Base-by-base conservation (phyloP, 2,113 vertebrate species). In the Lamprotornis superbus region DNA sequence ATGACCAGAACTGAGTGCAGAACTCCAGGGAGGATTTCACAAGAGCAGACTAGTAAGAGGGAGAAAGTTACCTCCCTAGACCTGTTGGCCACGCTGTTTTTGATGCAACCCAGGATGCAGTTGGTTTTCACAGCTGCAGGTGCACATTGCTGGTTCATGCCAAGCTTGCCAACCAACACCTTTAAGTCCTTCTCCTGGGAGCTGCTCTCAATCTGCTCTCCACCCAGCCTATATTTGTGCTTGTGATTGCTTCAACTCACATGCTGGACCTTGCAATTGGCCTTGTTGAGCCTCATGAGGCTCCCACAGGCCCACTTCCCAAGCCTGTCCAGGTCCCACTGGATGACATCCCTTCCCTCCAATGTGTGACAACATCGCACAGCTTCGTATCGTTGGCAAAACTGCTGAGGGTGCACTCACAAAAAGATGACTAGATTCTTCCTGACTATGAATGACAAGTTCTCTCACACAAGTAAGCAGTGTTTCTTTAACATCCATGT, bases 381-480 rank as follows among this genome's bases (percentile, higher is more conserved):
- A 37, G 56, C 25, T 50, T 24, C 40, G 49, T 14, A 25, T 33
- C 4, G 0, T 7, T 0, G 0, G 49, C 71, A 49, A 20, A 56
- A 50, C 1, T 42, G 71, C 71, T 70, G 71, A 83, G 49, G 35
- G 35, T 56, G 64, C 56, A 33, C 56, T 63, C 56, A 77, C 18
- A 37, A 42, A 69, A 63, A 20, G n/a, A 92, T 69, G 22, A 94
- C 56, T 87, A 59, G 70, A 95, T 91, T 79, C 42, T 49, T 87
- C 63, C 75, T 92, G 94, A 96, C 64, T 52, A 39, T 85, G 64
- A 95, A 74, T 89, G 86, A 93, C 91, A 95, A 91, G 64, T 90
- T 57, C 81, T 83, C 10, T 95, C 55, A 95, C 69, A 80, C 79
- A 93, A 90, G 49, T 83, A 90, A 96, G 87, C 88, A 92, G 56